Evolutionary conservation across 1,140 invertebrate species (phyloP).

Genomic region (Nixonia krombeini): DNA sequence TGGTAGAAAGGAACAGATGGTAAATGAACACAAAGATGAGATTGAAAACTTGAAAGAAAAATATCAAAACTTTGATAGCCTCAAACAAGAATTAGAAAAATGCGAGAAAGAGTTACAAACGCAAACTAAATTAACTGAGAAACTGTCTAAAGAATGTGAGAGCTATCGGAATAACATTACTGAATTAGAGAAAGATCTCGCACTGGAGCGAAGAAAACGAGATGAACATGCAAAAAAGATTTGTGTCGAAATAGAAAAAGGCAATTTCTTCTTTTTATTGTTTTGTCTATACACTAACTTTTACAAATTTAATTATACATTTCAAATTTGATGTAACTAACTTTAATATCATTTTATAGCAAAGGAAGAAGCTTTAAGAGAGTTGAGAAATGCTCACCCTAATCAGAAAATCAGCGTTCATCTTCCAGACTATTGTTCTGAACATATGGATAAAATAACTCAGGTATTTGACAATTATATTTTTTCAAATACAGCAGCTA

Average conservation of each 20-base stretch:
- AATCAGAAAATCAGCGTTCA: conserved; percentile 60
- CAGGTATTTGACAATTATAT: conserved; percentile 44
- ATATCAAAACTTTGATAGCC: conserved; percentile 50
- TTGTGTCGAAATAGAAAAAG: conserved; percentile 61
- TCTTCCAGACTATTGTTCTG: conserved; percentile 61
- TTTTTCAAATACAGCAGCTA: no score
- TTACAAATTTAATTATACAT: no score
- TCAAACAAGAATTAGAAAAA: conserved; percentile 52
- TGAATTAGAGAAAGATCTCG: conserved; percentile 62
- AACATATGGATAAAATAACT: conserved; percentile 64
- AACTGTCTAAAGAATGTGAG: conserved; percentile 55
- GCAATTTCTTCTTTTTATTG: conserved; percentile 29
- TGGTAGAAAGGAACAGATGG: conserved; percentile 60
- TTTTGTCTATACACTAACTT: no score
- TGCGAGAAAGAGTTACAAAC: conserved; percentile 51
- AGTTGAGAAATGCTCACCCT: conserved; percentile 59
- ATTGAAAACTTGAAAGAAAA: conserved; percentile 56
- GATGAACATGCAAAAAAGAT: conserved; percentile 59
- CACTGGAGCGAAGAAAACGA: conserved; percentile 54
- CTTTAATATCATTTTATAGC: conserved; percentile 42
- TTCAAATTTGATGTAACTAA: no score
- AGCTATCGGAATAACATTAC: conserved; percentile 55
- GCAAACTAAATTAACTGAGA: conserved; percentile 53
- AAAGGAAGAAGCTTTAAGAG: conserved; percentile 63
- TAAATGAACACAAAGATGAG: conserved; percentile 60